Base-by-base conservation (phyloP, 2,888 invertebrate species). In the Fragum fragum region DNA sequence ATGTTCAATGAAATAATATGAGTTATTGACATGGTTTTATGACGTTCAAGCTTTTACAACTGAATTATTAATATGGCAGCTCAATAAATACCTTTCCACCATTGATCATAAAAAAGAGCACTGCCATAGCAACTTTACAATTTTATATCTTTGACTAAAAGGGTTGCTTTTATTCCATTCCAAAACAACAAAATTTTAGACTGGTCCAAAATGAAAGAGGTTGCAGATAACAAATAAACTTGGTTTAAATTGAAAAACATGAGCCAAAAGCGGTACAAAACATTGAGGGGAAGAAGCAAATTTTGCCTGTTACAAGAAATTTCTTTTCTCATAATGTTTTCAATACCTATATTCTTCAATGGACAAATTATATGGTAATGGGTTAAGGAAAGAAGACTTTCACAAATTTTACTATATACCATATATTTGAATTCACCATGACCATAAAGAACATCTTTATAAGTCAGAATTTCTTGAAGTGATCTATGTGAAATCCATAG, bases 311-410 rank as follows among this genome's bases (percentile, higher is more conserved):
- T 18, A 53, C 53, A 16, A 53, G 53, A 7, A 53, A n/a, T 53
- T 53, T 53, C 53, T 53, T 53, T 53, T 53, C n/a, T n/a, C 53
- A 53, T n/a, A 6, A 53, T 53, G 53, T 53, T 53, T 53, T 53
- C 53, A 53, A 53, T 14, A 6, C 39, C 39, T 39, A 9, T 39
- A 39, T 39, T 14, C 14, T 14, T 39, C 39, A 39, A 39, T 9
- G 14, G 39, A 39, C 7, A 9, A 6, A 39, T 14, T 39, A 14
- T 39, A 14, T 39, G 39, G 39, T 39, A 39, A 39, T 39, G 39
- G 39, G 39, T 39, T 39, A 39, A 39, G 6, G 39, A n/a, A n/a
- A n/a, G n/a, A n/a, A n/a, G n/a, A n/a, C n/a, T n/a, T n/a, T n/a
- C n/a, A n/a, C n/a, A n/a, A n/a, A n/a, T n/a, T n/a, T n/a, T n/a